phyloP scores from a whole-genome alignment of 2,888 invertebrate species.

The Troilus luridus region DNA sequence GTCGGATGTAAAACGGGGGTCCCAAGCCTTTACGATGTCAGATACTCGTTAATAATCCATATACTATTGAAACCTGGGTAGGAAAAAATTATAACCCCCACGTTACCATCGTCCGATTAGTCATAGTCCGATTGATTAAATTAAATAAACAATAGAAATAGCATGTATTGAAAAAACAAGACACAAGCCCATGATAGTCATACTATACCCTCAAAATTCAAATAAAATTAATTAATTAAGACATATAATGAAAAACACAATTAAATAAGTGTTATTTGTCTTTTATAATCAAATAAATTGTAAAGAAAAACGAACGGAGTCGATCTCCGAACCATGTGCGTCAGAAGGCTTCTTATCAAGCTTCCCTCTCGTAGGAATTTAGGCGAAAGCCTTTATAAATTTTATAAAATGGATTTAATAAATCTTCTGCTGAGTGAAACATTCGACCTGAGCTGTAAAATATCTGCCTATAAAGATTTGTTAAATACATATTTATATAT shows the following conservation, averaged over 20 bases:
- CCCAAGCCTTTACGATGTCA: no score
- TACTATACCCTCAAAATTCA: not conserved
- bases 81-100: no score
- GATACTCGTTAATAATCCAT: no score
- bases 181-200: no score
- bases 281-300: not conserved
- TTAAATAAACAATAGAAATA: no score
- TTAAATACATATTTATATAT: not conserved
- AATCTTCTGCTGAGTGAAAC: conserved; percentile 8
- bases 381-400: conserved; percentile 13
- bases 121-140: no score
- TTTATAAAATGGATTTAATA: not conserved
- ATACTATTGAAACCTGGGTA: no score
- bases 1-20: no score
- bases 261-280: not conserved
- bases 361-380: not conserved
- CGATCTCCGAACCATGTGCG: not conserved
- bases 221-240: not conserved
- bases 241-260: not conserved
- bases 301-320: not conserved
- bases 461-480: not conserved
- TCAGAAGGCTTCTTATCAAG: conserved; percentile 4
- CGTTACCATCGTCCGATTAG: no score
- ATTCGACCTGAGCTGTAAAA: not conserved
- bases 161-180: no score